Base-by-base conservation (phyloP, 35 echinoderm and acorn worm species). In the Stichopus chloronotus region DNA sequence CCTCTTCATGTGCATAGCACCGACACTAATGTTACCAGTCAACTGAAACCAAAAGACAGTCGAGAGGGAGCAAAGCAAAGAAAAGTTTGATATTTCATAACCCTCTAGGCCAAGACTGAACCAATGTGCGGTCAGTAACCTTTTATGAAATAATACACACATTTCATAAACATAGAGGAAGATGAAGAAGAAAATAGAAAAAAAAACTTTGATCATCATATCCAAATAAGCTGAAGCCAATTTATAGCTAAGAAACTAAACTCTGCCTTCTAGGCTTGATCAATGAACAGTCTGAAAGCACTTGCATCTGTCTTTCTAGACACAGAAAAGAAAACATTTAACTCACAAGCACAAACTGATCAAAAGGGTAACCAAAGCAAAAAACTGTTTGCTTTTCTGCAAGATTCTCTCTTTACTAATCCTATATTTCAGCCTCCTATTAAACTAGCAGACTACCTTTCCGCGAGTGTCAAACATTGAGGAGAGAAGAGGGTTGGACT, bases 21-120 rank as follows among this genome's bases (percentile, higher is more conserved):
- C 90, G 72, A 79, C 90, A 79, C 90, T 91, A 91, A 91, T 91
- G 90, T 91, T 91, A 57, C 90, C 90, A 91, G 87, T 89, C 87
- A 89, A 72, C 87, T 72, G 87, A 89, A 72, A 71, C 90, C 87
- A 89, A 61, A 89, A 74, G 59, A 89, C 61, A 59, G 52, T 61
- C 24, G 9, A 63, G 63, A 72, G 61, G 60, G 57, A 89, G 59
- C 20, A 54, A 65, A 53, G 19, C 14, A 72, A 89, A 74, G 17
- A 53, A 89, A 89, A 89, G 65, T 89, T 58, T 79, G 90, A 91
- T 91, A 91, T 91, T 91, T 79, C 76, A 77, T 91, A 91, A 77
- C 90, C 90, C 90, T 91, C 72, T 91, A 91, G 90, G 90, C 90
- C 90, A 91, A 78, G 71, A 78, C 56, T 78, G 76, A 91, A 79